These are phyloP conservation scores for Hippoglossus stenolepis DNA, from an alignment of 2,113 vertebrate genomes.

Conservation along the genomic window DNA sequence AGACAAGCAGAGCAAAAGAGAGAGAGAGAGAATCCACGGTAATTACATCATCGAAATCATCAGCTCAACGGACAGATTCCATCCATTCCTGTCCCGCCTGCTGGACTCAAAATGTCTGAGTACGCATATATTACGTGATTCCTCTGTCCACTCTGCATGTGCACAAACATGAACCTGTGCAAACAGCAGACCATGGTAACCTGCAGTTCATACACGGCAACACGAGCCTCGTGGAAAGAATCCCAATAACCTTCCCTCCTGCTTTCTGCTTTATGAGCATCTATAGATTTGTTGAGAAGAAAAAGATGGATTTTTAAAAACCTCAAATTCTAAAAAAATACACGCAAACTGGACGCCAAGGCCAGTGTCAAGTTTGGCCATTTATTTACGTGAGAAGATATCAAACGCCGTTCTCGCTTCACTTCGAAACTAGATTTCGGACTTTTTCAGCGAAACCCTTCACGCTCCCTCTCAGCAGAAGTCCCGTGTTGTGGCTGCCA, in stretches of 20 bases:
- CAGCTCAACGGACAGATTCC: conserved; percentile 28
- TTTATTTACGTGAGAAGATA: too few relatives aligned
- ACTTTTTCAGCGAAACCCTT: background rate
- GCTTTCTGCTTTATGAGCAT: background rate
- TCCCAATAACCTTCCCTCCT: background rate
- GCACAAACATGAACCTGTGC: background rate
- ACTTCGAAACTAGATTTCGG: background rate
- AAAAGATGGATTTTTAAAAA: background rate
- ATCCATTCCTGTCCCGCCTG: conserved; percentile 12
- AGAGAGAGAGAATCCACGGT: conserved; percentile 3
- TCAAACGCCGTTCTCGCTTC: too few relatives aligned
- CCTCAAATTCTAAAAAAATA: too few relatives aligned
- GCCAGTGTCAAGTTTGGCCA: too few relatives aligned
- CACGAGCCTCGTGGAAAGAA: background rate
- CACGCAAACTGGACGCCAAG: too few relatives aligned
- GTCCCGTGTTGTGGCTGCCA: background rate
- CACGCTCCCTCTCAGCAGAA: background rate
- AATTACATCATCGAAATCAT: conserved; percentile 1
- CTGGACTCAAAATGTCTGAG: conserved; percentile 2
- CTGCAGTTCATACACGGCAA: conserved; percentile 17
- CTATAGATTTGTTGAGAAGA: background rate
- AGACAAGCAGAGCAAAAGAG: background rate
- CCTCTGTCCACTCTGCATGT: background rate
- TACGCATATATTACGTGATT: background rate
- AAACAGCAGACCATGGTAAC: conserved; percentile 24